These are phyloP conservation scores for Epinotia bilunana DNA, from an alignment of 2,888 invertebrate species.

Conservation along the genomic window DNA sequence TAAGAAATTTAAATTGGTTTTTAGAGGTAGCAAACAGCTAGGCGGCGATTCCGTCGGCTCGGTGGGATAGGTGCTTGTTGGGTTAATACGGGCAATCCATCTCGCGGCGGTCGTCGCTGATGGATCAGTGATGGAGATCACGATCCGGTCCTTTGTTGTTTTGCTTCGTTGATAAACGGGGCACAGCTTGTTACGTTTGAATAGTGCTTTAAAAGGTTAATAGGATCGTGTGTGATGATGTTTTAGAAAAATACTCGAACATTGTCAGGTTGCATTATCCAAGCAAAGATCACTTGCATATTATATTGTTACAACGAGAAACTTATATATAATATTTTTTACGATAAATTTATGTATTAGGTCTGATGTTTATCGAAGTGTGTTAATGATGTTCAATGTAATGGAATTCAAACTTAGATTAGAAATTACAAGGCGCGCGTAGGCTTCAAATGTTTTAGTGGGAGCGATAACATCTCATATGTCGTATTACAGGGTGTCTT, in stretches of 20 bases:
- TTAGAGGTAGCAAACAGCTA: conserved; percentile 70
- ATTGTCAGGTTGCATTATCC: conserved; percentile 37
- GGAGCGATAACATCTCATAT: conserved; percentile 70
- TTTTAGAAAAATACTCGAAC: conserved; percentile 57
- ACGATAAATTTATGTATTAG: conserved; percentile 43
- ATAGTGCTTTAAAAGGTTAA: conserved; percentile 72
- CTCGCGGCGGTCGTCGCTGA: conserved; percentile 71
- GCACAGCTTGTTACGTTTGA: conserved; percentile 76
- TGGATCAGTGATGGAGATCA: conserved; percentile 80
- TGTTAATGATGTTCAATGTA: conserved; percentile 65
- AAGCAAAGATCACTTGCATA: conserved; percentile 22
- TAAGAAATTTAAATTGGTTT: conserved; percentile 63
- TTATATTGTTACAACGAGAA: conserved; percentile 7
- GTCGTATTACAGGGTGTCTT: conserved; percentile 73
- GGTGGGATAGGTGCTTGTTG: conserved; percentile 66
- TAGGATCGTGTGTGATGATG: conserved; percentile 63
- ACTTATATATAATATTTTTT: conserved; percentile 13
- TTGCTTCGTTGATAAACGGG: conserved; percentile 75
- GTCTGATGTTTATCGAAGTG: conserved; percentile 57
- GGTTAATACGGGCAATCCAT: conserved; percentile 79
- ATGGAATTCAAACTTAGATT: conserved; percentile 59
- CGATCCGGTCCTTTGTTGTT: conserved; percentile 77
- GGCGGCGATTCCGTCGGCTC: conserved; percentile 68
- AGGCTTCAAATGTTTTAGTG: conserved; percentile 69
- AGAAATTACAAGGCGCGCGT: conserved; percentile 67